A percentile compares a stretch with the other conserved stretches of the same genome.
Conservation (phyloP, 2,113 vertebrate species). For the Hemicordylus capensis region DNA sequence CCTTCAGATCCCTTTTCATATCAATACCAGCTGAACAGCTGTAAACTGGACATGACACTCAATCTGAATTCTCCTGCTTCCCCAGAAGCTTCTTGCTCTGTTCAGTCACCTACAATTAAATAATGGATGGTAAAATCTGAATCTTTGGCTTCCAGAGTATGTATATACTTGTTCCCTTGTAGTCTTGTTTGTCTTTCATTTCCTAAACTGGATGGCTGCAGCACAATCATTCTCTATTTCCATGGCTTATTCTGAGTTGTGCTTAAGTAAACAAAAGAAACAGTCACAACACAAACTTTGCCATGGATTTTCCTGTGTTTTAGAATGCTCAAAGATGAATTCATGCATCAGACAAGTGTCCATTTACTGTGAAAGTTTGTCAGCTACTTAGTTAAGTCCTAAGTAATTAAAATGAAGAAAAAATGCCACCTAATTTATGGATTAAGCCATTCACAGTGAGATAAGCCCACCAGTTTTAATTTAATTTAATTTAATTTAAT, state of each 20-base stretch:
- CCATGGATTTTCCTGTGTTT: slow-evolving; percentile 14
- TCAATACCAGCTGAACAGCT: not conserved
- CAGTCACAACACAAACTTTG: not conserved
- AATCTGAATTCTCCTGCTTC: not conserved
- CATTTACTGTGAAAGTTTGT: not conserved
- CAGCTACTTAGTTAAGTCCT: not conserved
- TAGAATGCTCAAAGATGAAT: not conserved
- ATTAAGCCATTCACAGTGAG: not conserved
- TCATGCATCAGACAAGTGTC: not conserved
- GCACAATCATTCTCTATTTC: not conserved
- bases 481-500: not conserved
- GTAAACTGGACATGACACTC: not conserved
- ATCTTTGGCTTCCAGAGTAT: not conserved
- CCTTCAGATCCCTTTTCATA: no score
- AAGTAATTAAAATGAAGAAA: not conserved
- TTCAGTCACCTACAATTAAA: slow-evolving; percentile 14
- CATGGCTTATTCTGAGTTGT: not conserved
- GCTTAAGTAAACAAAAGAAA: not conserved
- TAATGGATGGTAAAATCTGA: not conserved
- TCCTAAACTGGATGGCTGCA: not conserved
- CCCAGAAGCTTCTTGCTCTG: not conserved
- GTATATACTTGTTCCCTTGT: not conserved
- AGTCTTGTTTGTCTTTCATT: not conserved
- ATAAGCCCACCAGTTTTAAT: not conserved
- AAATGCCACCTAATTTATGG: not conserved